Evolutionary conservation across 92 coral and sea anemone genomes (phyloP).

Genomic region (Bergia puertoricense): DNA sequence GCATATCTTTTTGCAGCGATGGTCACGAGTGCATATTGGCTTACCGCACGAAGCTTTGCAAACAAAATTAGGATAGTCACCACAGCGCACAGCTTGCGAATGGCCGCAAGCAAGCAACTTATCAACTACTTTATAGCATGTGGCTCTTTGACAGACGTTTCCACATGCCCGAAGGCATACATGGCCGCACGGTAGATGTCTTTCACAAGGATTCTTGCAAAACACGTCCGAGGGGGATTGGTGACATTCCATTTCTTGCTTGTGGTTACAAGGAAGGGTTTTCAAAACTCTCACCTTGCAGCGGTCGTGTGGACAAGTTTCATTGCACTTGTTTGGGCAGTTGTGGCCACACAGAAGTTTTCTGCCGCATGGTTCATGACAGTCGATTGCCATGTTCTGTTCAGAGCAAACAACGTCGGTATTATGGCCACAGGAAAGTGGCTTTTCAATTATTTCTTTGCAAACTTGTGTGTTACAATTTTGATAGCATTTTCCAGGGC

Average conservation of each 20-base stretch:
- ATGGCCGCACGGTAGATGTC: conserved; percentile 66
- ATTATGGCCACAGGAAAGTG: conserved; percentile 55
- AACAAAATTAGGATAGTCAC: conserved; percentile 32
- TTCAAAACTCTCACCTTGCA: conserved; percentile 42
- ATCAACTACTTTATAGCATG: conserved; percentile 40
- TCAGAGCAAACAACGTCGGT: conserved; percentile 49
- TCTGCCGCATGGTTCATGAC: conserved; percentile 34
- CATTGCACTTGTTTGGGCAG: conserved; percentile 51
- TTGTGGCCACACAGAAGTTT: conserved; percentile 57
- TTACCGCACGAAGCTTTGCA: conserved; percentile 38
- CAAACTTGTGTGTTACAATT: conserved; percentile 48
- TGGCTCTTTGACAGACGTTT: conserved; percentile 42
- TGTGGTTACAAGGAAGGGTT: conserved; percentile 70
- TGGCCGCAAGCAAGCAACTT: conserved; percentile 46
- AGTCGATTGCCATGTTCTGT: conserved; percentile 1
- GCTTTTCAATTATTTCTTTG: conserved; percentile 31
- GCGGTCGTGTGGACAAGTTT: conserved; percentile 36
- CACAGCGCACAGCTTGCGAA: conserved; percentile 36
- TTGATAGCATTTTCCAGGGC: conserved; percentile 45
- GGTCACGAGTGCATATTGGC: conserved; percentile 31
- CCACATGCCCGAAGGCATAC: conserved; percentile 52
- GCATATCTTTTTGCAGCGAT: conserved; percentile 43
- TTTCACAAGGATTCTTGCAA: conserved; percentile 51
- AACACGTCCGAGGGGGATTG: conserved; percentile 25
- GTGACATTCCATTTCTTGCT: conserved; percentile 48